Evolutionary conservation across 2,113 vertebrate genomes (phyloP), one percentile per base, ranked within the genome.

Genomic region (Silurus meridionalis): DNA sequence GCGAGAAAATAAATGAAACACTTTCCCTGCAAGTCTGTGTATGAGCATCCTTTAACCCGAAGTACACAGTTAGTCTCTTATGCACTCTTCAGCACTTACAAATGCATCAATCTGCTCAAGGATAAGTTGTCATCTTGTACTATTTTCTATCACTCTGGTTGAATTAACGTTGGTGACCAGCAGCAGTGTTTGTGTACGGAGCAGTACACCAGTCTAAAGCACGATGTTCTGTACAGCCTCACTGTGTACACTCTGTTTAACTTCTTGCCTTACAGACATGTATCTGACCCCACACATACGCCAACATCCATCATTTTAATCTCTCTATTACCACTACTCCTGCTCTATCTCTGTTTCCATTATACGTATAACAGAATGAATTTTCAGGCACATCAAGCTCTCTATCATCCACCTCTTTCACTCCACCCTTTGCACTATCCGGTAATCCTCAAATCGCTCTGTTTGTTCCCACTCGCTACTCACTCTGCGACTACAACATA

Each of bases 371-470:
- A 60, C 28, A 61, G 78, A 80, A 80, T 6, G 28, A 61, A 46
- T 61, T 46, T 60, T 80, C 25, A 66, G 17, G n/a, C 80, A 48
- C 63, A 66, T 82, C n/a, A 19, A 67, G 23, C 81, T 55, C 74
- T 64, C 61, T 37, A 37, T 67, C 72, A 28, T 79, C 17, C 52
- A 66, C 21, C 60, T 19, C 52, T 74, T 23, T 50, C n/a, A 55
- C 23, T 67, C 81, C 64, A 52, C 48, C 50, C 61, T 82, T 67
- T 66, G 60, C 61, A 50, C 82, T 85, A 90, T 75, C 83, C 84
- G 80, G 85, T 63, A 67, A 60, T 87, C 89, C 86, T 61, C 83
- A 92, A 89, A 89, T 90, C 28, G n/a, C 72, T 91, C 87, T 78
- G 50, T 81, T 55, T 77, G 78, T 83, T 63, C 72, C 85, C 83